phyloP scores from a whole-genome alignment of 1,140 invertebrate genomes.

The Phymastichus coffea region DNA sequence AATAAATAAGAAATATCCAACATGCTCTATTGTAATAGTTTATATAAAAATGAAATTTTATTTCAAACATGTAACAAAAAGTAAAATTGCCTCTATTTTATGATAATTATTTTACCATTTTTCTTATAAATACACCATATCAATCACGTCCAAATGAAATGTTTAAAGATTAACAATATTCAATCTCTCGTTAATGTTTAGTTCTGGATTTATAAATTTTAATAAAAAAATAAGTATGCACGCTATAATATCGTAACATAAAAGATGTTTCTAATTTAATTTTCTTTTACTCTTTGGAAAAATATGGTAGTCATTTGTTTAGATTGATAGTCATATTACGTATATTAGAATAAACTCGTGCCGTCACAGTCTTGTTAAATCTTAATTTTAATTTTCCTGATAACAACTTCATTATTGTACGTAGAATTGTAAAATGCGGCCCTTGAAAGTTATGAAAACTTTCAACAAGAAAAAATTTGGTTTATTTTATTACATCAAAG shows the following conservation, averaged over 20 bases:
- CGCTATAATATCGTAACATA: constrained; percentile 11
- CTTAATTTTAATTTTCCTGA: constrained; percentile 14
- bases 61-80: constrained; percentile 12
- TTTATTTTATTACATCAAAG: constrained; percentile 8
- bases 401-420: constrained; percentile 7
- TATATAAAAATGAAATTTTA: constrained; percentile 39
- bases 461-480: constrained; percentile 18
- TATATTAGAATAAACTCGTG: constrained; percentile 11
- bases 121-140: constrained; percentile 1
- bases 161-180: neutral
- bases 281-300: constrained; percentile 22
- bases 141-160: constrained; percentile 1
- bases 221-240: constrained; percentile 15
- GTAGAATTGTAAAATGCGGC: constrained; percentile 10
- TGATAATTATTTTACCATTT: neutral
- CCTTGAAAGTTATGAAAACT: constrained; percentile 10
- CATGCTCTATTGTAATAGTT: constrained; percentile 36
- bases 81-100: constrained; percentile 9
- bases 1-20: constrained; percentile 48
- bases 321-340: constrained; percentile 11
- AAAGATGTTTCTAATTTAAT: constrained; percentile 22
- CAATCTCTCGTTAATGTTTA: neutral
- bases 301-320: constrained; percentile 16
- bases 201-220: neutral
- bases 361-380: neutral